These are phyloP conservation scores for Lucifuga dentata DNA, from an alignment of 2,113 vertebrate species.

Conservation along the genomic window DNA sequence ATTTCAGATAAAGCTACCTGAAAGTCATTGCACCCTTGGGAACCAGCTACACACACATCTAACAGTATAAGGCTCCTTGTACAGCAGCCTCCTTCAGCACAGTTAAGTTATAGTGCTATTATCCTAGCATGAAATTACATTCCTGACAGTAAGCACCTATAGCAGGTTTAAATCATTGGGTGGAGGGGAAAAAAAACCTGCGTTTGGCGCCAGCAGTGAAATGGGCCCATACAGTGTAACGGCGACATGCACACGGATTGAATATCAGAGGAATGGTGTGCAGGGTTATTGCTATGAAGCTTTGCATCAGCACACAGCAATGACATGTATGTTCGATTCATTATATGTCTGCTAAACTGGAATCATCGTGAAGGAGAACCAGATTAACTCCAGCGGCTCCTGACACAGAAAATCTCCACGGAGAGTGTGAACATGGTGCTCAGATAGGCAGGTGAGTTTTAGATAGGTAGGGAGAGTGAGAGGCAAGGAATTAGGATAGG, in stretches of 20 bases:
- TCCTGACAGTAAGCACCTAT: slow-evolving; percentile 42
- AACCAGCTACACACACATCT: background rate
- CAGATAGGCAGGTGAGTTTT: no score
- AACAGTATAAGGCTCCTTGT: background rate
- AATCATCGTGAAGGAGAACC: slow-evolving; percentile 9
- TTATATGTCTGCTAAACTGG: slow-evolving; percentile 9
- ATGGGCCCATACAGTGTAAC: slow-evolving; percentile 5
- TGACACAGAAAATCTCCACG: background rate
- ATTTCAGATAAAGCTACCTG: slow-evolving; percentile 12
- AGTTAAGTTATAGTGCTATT: slow-evolving; percentile 30
- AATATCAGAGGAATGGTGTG: slow-evolving; percentile 16
- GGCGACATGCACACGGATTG: background rate
- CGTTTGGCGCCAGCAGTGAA: background rate
- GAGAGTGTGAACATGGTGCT: no score
- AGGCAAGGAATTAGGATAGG: no score
- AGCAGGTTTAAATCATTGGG: slow-evolving; percentile 41
- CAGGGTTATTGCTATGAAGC: slow-evolving; percentile 20
- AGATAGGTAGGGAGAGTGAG: no score
- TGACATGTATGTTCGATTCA: slow-evolving; percentile 4
- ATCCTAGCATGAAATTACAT: slow-evolving; percentile 49
- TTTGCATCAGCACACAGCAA: slow-evolving; percentile 14
- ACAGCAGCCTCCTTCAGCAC: slow-evolving; percentile 23
- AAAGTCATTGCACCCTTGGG: slow-evolving; percentile 46
- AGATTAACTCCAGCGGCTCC: slow-evolving; percentile 7
- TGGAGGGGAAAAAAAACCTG: background rate